Conservation (phyloP, 2,888 invertebrate genomes). For the Drosophila crucigera region DNA sequence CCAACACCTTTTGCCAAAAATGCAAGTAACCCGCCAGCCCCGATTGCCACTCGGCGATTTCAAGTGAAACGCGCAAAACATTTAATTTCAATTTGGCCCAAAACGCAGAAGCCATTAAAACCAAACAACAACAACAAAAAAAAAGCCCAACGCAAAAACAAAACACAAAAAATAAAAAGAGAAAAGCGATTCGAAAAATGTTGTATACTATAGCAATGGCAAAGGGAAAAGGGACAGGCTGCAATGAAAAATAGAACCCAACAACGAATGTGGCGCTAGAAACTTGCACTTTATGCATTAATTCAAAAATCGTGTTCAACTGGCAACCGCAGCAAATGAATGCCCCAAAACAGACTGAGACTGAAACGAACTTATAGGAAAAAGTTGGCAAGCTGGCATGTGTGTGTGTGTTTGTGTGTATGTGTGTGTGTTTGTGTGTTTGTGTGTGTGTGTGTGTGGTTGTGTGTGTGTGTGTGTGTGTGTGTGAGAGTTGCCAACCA, state of each 20-base stretch:
- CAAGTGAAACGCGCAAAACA: slow-evolving; percentile 43
- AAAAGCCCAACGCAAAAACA: neutral
- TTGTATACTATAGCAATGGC: neutral
- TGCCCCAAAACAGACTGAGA: neutral
- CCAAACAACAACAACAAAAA: slow-evolving; percentile 2
- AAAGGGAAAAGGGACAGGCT: neutral
- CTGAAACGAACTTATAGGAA: slow-evolving; percentile 3
- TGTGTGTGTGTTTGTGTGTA: slow-evolving; percentile 1
- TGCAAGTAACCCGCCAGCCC: neutral
- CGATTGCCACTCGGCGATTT: neutral
- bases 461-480: neutral
- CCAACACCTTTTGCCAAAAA: slow-evolving; percentile 39
- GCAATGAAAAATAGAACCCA: slow-evolving; percentile 19
- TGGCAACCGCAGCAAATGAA: slow-evolving; percentile 51
- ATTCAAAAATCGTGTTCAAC: slow-evolving; percentile 69
- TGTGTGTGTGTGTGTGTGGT: no score
- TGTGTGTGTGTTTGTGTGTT: slow-evolving; percentile 5
- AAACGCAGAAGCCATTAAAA: slow-evolving; percentile 47
- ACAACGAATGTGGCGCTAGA: slow-evolving; percentile 20
- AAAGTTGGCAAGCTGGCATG: slow-evolving; percentile 46
- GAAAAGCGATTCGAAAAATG: slow-evolving; percentile 11
- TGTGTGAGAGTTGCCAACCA: slow-evolving; percentile 41
- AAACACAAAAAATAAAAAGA: neutral
- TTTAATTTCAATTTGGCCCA: slow-evolving; percentile 68
- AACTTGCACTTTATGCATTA: slow-evolving; percentile 70